Conservation (phyloP, 2,113 vertebrate genomes). For the Siniperca knerii region DNA sequence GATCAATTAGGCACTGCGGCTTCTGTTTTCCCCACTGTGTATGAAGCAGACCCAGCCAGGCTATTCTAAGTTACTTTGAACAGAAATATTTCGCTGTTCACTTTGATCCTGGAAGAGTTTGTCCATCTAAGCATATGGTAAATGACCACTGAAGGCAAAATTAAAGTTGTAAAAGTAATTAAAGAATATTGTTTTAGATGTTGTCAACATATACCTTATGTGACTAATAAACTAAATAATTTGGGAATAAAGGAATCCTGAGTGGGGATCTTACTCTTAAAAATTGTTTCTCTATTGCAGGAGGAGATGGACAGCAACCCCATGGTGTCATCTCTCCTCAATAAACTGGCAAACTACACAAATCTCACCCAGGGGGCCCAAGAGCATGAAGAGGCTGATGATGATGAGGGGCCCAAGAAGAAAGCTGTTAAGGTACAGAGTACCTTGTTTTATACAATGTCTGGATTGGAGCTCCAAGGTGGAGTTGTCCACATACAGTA, state of each 20-base stretch:
- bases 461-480: not conserved
- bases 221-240: not conserved
- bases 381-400: conserved; percentile 93
- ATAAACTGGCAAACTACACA: conserved; percentile 96
- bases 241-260: not conserved
- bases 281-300: conserved; percentile 75
- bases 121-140: not conserved
- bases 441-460: not conserved
- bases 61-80: conserved; percentile 59
- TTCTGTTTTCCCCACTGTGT: conserved; percentile 38
- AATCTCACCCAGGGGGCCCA: conserved; percentile 96
- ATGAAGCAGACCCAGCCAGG: conserved; percentile 46
- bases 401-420: conserved; percentile 90
- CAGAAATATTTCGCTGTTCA: conserved; percentile 23
- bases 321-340: conserved; percentile 97
- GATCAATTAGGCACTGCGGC: conserved; percentile 45
- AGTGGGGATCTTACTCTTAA: not conserved
- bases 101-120: conserved; percentile 13
- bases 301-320: conserved; percentile 99
- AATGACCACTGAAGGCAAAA: conserved; percentile 1
- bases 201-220: no score
- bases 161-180: not conserved
- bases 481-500: not conserved
- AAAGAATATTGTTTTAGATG: not conserved
- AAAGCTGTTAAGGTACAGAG: conserved; percentile 81